Percentiles rank a stretch among this genome's conserved stretches.
These are phyloP conservation scores for Antechinus flavipes DNA, from an alignment of 2,113 vertebrate species.

Conservation along the genomic window DNA sequence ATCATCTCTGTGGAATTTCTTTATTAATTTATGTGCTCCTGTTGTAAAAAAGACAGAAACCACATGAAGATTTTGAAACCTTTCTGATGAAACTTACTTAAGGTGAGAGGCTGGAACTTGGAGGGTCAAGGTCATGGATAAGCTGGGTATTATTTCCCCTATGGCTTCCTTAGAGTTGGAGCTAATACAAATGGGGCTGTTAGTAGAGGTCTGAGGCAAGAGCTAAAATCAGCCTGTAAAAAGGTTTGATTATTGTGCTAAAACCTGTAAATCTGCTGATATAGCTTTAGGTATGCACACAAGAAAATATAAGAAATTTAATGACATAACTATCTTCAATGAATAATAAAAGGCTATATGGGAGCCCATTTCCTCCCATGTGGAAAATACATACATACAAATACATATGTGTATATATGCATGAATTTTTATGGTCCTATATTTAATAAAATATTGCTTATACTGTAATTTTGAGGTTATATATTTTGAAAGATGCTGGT, in stretches of 20 bases:
- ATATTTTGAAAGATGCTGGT: conserved; percentile 56
- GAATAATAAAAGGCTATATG: conserved; percentile 80
- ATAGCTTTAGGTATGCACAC: conserved; percentile 67
- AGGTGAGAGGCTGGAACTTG: conserved; percentile 53
- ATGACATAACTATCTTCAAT: conserved; percentile 74
- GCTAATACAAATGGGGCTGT: conserved; percentile 56
- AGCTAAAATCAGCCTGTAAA: neutral
- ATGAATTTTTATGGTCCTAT: conserved; percentile 69
- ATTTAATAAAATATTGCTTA: conserved; percentile 70
- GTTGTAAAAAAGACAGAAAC: conserved; percentile 51
- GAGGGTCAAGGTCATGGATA: conserved; percentile 63
- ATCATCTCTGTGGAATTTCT: neutral
- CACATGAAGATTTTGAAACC: conserved; percentile 24
- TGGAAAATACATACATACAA: conserved; percentile 67
- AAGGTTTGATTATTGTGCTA: conserved; percentile 72
- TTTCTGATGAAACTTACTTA: neutral
- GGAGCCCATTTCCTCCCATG: conserved; percentile 71
- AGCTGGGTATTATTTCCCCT: conserved; percentile 61
- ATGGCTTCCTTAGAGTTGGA: conserved; percentile 53
- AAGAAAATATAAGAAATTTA: conserved; percentile 72
- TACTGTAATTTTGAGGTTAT: conserved; percentile 73
- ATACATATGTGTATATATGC: neutral
- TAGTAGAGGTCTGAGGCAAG: conserved; percentile 61
- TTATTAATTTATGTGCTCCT: conserved; percentile 59
- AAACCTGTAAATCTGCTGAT: conserved; percentile 72